A percentile compares a stretch with the other conserved stretches of the same genome.
These are phyloP conservation scores for Drosophila subobscura DNA, from an alignment of 1,140 invertebrate genomes.

Conservation along the genomic window DNA sequence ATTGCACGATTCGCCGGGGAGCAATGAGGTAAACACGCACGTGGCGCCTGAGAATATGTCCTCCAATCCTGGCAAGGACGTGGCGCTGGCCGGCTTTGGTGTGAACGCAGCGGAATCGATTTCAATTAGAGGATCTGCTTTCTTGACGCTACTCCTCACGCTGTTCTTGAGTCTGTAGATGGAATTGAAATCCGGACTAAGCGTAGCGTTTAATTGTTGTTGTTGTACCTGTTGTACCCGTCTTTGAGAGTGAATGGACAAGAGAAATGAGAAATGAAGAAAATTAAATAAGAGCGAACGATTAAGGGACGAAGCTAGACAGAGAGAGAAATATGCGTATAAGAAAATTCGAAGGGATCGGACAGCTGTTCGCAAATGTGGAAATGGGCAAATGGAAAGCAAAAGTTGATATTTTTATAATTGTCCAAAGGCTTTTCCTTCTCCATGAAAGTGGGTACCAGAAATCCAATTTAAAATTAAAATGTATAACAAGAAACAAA, in stretches of 20 bases:
- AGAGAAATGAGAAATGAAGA: not conserved
- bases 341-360: conserved; percentile 20
- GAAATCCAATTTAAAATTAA: conserved; percentile 13
- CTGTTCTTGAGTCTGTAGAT: conserved; percentile 64
- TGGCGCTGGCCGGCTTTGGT: conserved; percentile 69
- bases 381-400: conserved; percentile 10
- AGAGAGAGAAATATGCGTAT: conserved; percentile 26
- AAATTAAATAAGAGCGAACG: not conserved
- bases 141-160: conserved; percentile 38
- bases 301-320: not conserved
- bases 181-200: conserved; percentile 56
- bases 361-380: conserved; percentile 38
- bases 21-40: conserved; percentile 68
- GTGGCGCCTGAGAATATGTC: conserved; percentile 78
- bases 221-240: conserved; percentile 84
- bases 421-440: conserved; percentile 61
- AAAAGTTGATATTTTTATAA: conserved; percentile 79
- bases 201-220: conserved; percentile 83
- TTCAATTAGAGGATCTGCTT: conserved; percentile 5
- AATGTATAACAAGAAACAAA: conserved; percentile 32
- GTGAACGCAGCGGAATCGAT: conserved; percentile 16
- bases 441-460: conserved; percentile 27
- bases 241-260: conserved; percentile 59
- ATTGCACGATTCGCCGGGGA: conserved; percentile 62
- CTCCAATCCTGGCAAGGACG: conserved; percentile 56